Conservation (phyloP, 2,888 invertebrate genomes). For the Eudasyphora cyanicolor region DNA sequence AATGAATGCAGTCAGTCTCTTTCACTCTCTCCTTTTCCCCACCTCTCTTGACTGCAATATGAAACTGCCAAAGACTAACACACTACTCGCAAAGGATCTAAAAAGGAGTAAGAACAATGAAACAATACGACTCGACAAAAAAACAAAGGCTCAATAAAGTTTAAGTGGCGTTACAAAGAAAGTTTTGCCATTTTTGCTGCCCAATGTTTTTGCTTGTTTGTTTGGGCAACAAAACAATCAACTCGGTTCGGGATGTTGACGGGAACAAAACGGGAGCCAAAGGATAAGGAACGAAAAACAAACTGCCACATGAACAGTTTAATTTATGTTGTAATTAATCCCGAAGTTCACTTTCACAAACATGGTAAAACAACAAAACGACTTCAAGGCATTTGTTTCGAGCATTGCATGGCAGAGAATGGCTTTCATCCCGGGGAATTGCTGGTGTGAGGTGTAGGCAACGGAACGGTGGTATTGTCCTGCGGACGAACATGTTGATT, state of each 20-base stretch:
- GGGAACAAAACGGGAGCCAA: too few relatives aligned
- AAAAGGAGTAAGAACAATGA: too few relatives aligned
- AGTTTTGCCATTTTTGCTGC: not conserved
- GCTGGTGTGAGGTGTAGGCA: too few relatives aligned
- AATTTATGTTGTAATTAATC: conserved; percentile 51
- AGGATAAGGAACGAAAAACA: not conserved
- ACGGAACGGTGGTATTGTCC: too few relatives aligned
- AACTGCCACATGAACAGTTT: conserved; percentile 18
- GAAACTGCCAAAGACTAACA: not conserved
- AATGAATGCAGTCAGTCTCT: not conserved
- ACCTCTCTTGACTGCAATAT: too few relatives aligned
- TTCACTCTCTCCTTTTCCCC: not conserved
- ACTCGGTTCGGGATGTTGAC: not conserved
- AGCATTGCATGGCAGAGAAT: conserved; percentile 30
- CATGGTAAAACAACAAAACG: not conserved
- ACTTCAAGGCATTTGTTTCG: conserved; percentile 6
- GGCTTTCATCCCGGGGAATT: too few relatives aligned
- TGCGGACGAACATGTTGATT: conserved; percentile 47
- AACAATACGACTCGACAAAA: not conserved
- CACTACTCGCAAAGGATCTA: too few relatives aligned
- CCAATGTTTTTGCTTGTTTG: not conserved
- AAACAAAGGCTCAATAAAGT: not conserved
- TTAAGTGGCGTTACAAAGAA: not conserved
- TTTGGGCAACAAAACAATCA: not conserved
- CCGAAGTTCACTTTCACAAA: conserved; percentile 15